Evolutionary conservation across 2,113 vertebrate genomes (phyloP).

Genomic region (Hippocampus abdominalis): DNA sequence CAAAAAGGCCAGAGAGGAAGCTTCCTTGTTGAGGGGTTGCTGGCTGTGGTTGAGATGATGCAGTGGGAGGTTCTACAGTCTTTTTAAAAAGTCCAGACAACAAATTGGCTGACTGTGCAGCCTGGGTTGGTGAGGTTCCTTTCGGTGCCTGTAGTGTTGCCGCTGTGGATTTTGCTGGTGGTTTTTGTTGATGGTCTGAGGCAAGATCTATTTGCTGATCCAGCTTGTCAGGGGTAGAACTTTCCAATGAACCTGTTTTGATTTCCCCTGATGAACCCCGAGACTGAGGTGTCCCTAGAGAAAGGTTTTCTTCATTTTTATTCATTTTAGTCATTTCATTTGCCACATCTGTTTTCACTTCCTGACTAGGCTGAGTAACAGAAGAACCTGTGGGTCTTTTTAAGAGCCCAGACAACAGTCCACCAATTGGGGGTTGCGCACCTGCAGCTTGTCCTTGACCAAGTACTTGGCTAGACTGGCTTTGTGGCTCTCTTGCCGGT

Average conservation of each 20-base stretch:
- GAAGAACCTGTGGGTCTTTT: constrained; percentile 63
- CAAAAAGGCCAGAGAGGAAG: constrained; percentile 73
- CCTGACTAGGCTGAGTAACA: constrained; percentile 40
- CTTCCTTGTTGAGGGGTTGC: constrained; percentile 55
- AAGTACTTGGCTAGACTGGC: constrained; percentile 27
- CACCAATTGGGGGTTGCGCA: constrained; percentile 31
- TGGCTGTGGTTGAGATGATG: constrained; percentile 39
- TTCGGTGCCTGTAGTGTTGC: constrained; percentile 35
- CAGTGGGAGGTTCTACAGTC: constrained; percentile 50
- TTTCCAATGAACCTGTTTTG: constrained; percentile 33
- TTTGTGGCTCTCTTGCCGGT: constrained; percentile 10
- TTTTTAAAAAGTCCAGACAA: constrained; percentile 69
- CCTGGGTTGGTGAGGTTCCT: constrained; percentile 21
- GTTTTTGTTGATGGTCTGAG: constrained; percentile 29
- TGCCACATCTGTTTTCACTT: constrained; percentile 16
- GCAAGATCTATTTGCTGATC: constrained; percentile 17
- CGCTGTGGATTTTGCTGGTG: constrained; percentile 23
- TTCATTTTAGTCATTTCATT: constrained; percentile 27
- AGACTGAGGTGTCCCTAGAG: constrained; percentile 31
- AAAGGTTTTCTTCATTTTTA: constrained; percentile 11
- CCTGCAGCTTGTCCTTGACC: constrained; percentile 33
- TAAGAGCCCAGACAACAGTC: constrained; percentile 62
- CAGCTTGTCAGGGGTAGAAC: constrained; percentile 10
- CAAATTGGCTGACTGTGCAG: constrained; percentile 31
- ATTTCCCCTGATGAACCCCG: constrained; percentile 20